Evolutionary conservation across 2,888 invertebrate genomes (phyloP).

Genomic region (Tachystola acroxantha): DNA sequence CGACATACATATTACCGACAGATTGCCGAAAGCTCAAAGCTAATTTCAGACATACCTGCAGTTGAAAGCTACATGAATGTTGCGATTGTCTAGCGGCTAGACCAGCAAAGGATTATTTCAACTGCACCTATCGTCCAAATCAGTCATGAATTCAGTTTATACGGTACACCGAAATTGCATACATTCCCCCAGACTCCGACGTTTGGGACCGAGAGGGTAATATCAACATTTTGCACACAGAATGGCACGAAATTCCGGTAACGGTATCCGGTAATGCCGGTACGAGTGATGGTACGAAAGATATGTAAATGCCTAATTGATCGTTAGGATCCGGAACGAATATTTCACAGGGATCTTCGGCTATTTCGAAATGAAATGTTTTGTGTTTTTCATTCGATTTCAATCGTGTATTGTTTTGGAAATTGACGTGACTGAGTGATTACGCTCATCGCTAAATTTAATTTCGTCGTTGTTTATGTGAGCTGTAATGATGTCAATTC

Average conservation of each 20-base stretch:
- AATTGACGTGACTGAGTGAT: too few species aligned
- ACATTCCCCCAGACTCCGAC: background rate
- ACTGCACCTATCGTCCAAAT: background rate
- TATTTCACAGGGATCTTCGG: background rate
- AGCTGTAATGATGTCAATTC: too few species aligned
- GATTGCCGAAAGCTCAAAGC: too few species aligned
- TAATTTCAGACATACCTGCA: too few species aligned
- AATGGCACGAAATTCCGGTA: background rate
- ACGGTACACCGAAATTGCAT: conserved; percentile 1
- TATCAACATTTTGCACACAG: background rate
- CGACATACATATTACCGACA: too few species aligned
- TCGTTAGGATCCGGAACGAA: conserved; percentile 5
- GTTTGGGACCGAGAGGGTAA: background rate
- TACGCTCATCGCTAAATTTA: too few species aligned
- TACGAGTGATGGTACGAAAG: conserved; percentile 13
- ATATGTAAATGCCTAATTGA: conserved; percentile 21
- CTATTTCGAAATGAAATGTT: background rate
- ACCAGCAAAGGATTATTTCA: too few species aligned
- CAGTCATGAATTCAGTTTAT: background rate
- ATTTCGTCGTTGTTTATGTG: too few species aligned
- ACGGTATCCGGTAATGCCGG: conserved; percentile 2
- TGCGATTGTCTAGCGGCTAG: too few species aligned
- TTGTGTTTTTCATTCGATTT: background rate
- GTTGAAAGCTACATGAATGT: too few species aligned
- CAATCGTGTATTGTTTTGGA: background rate